These are phyloP conservation scores for Drosophila meridiana DNA, from an alignment of 2,888 invertebrate species.

Conservation along the genomic window DNA sequence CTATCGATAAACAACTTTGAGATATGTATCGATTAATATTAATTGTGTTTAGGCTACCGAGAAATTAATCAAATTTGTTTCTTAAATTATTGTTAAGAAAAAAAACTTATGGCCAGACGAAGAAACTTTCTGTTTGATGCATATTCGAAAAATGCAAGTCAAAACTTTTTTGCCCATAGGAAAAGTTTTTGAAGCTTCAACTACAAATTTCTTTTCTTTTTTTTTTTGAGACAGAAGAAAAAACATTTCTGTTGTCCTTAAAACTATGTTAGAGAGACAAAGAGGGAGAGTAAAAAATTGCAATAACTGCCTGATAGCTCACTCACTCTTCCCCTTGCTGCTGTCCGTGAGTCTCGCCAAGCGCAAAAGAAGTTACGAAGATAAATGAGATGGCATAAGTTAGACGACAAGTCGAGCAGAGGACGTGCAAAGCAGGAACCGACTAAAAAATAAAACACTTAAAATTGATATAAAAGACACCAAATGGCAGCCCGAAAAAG, in stretches of 20 bases:
- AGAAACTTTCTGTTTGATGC: neutral
- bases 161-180: slow-evolving; percentile 3
- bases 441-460: slow-evolving; percentile 53
- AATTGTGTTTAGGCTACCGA: neutral
- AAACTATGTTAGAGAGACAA: slow-evolving; percentile 30
- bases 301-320: slow-evolving; percentile 61
- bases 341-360: slow-evolving; percentile 12
- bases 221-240: neutral
- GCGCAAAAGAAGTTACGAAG: slow-evolving; percentile 69
- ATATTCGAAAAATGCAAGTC: slow-evolving; percentile 4
- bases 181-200: slow-evolving; percentile 9
- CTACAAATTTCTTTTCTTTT: slow-evolving; percentile 6
- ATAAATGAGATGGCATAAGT: slow-evolving; percentile 81
- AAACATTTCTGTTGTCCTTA: slow-evolving; percentile 21
- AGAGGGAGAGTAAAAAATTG: slow-evolving; percentile 42
- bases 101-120: neutral
- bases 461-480: slow-evolving; percentile 69
- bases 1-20: neutral
- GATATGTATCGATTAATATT: neutral
- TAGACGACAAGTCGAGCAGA: slow-evolving; percentile 76
- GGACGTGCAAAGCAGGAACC: slow-evolving; percentile 42
- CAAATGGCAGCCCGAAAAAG: slow-evolving; percentile 30
- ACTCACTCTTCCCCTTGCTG: neutral
- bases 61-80: neutral
- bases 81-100: neutral